Percentiles rank a stretch among this genome's conserved stretches.
phyloP scores from a whole-genome alignment of 2,113 vertebrate genomes.

The Brevimyrus niger region DNA sequence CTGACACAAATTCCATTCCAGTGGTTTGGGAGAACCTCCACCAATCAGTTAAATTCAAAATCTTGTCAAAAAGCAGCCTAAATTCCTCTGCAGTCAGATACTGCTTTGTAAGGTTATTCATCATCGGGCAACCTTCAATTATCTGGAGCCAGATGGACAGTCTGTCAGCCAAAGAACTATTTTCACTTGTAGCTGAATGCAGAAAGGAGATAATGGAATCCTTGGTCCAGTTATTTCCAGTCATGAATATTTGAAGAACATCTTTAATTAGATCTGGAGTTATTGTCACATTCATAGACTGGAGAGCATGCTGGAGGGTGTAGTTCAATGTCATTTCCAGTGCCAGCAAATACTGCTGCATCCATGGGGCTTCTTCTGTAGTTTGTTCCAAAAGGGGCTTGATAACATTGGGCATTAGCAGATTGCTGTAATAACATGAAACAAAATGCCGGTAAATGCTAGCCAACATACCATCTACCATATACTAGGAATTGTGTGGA shows the following conservation, averaged over 20 bases:
- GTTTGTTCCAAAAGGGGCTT: constrained; percentile 31
- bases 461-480: not conserved
- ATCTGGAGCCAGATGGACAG: constrained; percentile 34
- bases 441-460: constrained; percentile 10
- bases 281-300: constrained; percentile 16
- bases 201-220: constrained; percentile 27
- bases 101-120: constrained; percentile 42
- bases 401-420: constrained; percentile 24
- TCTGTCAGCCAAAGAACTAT: constrained; percentile 8
- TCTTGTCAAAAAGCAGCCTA: constrained; percentile 29
- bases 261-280: constrained; percentile 38
- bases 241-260: constrained; percentile 38
- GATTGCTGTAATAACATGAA: constrained; percentile 39
- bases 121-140: constrained; percentile 37
- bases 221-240: constrained; percentile 40
- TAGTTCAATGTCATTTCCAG: constrained; percentile 33
- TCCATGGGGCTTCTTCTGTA: constrained; percentile 18
- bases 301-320: constrained; percentile 35
- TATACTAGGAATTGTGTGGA: not conserved
- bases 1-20: constrained; percentile 47
- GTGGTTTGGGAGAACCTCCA: constrained; percentile 35
- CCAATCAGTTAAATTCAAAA: constrained; percentile 42
- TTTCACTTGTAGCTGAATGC: constrained; percentile 12
- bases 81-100: constrained; percentile 34
- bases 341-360: constrained; percentile 38